Base-by-base conservation (phyloP, 2,888 invertebrate species). In the Drymonia ruficornis region DNA sequence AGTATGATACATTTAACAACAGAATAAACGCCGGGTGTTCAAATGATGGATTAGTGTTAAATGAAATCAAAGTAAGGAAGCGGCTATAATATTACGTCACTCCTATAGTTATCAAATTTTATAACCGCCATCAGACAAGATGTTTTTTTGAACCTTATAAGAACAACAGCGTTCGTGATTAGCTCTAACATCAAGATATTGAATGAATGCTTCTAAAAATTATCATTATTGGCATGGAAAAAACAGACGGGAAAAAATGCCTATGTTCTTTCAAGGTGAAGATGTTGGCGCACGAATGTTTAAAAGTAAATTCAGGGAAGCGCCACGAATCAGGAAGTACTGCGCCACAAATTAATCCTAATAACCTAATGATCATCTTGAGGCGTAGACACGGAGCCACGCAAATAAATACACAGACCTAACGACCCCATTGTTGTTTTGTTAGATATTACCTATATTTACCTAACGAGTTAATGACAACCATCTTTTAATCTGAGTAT, bases 201-300 rank as follows among this genome's bases (percentile, higher is more conserved):
- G 84, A 86, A 87, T 83, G 86, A 86, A 87, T 79, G 83, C 82
- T 82, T 83, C 76, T 80, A 80, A 87, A 85, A 84, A 87, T 85
- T 81, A 86, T 87, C 83, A 85, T 89, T 86, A 89, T 86, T 78
- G 77, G 72, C 61, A 67, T 78, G 67, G 77, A 86, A 87, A 86
- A 89, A 89, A 87, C 80, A 76, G 73, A 78, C 76, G 64, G 61
- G 70, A 89, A 89, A 90, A 91, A 89, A 82, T 74, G 69, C 76
- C 79, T 83, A 82, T 82, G 82, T 81, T 84, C 78, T 78, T 76
- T 85, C 90, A 91, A 91, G 90, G 90, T 89, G 80, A 90, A 85
- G 86, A 88, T 76, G 87, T 83, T 80, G 80, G 78, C 80, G 78
- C 86, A 87, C 86, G 84, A 87, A 83, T 73, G 75, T 72, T 83